Conservation (phyloP, 2,797 vertebrate genomes). For the Manis javanica region DNA sequence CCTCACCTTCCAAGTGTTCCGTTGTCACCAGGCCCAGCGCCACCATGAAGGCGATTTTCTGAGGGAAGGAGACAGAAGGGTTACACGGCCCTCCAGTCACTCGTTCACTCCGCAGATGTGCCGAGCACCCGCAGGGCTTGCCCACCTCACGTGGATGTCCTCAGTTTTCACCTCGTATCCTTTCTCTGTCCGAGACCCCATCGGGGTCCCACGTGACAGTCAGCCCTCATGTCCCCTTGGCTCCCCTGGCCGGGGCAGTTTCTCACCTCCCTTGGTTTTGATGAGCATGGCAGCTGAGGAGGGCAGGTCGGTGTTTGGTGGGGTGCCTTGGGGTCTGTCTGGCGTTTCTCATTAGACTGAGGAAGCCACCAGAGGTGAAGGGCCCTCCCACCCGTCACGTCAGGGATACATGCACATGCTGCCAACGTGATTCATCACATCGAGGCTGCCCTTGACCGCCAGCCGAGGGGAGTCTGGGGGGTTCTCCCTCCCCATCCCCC, state of each 20-base stretch:
- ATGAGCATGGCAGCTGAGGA: neutral
- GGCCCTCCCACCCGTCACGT: accelerated
- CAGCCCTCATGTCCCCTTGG: accelerated
- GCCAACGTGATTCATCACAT: accelerated
- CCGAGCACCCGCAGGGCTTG: neutral
- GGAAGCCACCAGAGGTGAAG: neutral
- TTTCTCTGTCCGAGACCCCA: neutral
- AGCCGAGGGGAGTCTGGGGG: neutral
- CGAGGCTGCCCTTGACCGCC: accelerated
- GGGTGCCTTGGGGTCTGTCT: neutral
- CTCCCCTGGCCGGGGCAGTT: no score
- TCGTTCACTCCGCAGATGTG: accelerated
- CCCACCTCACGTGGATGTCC: neutral
- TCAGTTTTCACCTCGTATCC: neutral
- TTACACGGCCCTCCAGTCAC: neutral
- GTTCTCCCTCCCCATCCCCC: accelerated
- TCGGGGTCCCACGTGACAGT: accelerated
- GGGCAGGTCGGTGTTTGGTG: accelerated
- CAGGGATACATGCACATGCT: accelerated
- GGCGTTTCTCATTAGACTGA: neutral
- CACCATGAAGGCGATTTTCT: conserved; percentile 99
- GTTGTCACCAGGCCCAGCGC: conserved; percentile 97
- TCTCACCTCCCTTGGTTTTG: accelerated
- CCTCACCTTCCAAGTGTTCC: conserved; percentile 96
- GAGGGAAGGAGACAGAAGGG: conserved; percentile 65